These are phyloP conservation scores for Palloptera scutellata DNA, from an alignment of 2,888 invertebrate species.

Conservation along the genomic window DNA sequence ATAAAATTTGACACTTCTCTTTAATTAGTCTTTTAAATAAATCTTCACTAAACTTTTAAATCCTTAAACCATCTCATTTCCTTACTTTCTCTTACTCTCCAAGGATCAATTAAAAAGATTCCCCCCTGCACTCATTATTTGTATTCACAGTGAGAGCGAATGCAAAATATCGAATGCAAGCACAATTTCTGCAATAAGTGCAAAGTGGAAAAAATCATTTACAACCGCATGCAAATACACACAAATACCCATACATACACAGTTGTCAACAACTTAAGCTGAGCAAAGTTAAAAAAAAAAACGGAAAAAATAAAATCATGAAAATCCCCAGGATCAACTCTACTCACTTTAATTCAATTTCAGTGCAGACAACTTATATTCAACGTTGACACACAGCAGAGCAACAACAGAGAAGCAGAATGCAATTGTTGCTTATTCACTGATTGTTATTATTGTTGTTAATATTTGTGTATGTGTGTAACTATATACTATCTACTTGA, in stretches of 20 bases:
- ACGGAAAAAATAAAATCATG: neutral
- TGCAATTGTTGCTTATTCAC: neutral
- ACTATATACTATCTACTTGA: neutral
- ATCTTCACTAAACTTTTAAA: no score
- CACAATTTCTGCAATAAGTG: no score
- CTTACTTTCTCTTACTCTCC: no score
- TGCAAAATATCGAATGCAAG: no score
- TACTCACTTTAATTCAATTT: neutral
- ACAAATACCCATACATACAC: neutral
- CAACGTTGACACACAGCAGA: neutral
- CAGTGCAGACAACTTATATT: neutral
- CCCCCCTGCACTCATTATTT: no score
- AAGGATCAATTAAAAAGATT: no score
- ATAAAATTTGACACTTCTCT: no score
- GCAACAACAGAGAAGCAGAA: neutral
- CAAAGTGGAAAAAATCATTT: no score
- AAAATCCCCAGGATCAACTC: neutral
- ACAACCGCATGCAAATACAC: no score
- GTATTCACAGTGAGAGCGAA: no score
- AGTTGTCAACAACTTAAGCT: neutral
- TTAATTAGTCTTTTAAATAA: no score
- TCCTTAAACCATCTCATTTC: no score
- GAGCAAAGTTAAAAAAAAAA: neutral
- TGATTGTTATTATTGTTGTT: neutral
- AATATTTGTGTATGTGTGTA: neutral